Conservation (phyloP, 2,888 invertebrate genomes). For the Heliconius hortense region DNA sequence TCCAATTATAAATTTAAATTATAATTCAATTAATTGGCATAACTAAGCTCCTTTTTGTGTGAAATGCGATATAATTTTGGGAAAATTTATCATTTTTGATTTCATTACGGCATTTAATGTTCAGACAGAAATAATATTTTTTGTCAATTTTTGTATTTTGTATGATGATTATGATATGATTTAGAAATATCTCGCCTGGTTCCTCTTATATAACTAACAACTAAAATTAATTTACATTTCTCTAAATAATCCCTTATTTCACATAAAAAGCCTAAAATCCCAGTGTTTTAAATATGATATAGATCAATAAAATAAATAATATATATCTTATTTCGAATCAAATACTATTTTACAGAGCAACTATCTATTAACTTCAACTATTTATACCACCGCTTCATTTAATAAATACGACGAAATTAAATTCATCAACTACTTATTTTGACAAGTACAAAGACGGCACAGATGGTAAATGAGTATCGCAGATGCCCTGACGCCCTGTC, state of each 20-base stretch:
- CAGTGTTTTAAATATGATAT: too few species aligned
- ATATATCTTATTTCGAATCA: too few species aligned
- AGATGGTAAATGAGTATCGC: slow-evolving; percentile 50
- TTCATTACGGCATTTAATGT: not conserved
- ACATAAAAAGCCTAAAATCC: too few species aligned
- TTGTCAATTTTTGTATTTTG: not conserved
- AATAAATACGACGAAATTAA: slow-evolving; percentile 1
- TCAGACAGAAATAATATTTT: not conserved
- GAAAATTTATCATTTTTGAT: not conserved
- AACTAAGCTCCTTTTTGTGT: slow-evolving; percentile 22
- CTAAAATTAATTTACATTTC: not conserved
- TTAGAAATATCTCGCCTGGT: not conserved
- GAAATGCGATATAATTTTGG: not conserved
- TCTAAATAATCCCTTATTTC: not conserved
- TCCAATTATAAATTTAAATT: slow-evolving; percentile 42
- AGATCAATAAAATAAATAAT: too few species aligned
- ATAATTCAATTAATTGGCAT: slow-evolving; percentile 30
- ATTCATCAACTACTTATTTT: slow-evolving; percentile 11
- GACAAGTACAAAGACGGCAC: slow-evolving; percentile 48
- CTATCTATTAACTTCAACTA: not conserved
- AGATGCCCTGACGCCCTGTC: slow-evolving; percentile 51
- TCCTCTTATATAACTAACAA: not conserved
- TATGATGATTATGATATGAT: not conserved
- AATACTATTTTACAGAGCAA: not conserved
- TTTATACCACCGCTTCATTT: not conserved